Percentiles rank a stretch among this genome's conserved stretches.
Conservation (phyloP, 1,140 invertebrate species). For the Globodera rostochiensis region DNA sequence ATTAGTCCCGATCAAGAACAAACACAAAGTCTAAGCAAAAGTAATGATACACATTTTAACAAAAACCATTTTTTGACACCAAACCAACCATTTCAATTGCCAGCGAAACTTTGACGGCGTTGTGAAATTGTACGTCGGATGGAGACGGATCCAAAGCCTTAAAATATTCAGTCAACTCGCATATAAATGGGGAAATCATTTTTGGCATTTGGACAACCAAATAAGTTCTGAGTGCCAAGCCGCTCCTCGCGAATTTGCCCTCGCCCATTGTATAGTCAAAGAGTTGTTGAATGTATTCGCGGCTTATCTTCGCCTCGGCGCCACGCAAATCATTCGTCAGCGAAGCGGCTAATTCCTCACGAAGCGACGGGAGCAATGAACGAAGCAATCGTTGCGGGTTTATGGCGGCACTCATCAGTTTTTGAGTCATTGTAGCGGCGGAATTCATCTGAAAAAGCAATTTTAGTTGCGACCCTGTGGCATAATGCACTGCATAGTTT, state of each 20-base stretch:
- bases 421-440: background rate
- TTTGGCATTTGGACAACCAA: constrained; percentile 1
- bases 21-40: too few species aligned
- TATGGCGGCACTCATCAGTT: background rate
- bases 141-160: constrained; percentile 43
- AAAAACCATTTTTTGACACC: background rate
- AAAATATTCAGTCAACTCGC: too few species aligned
- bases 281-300: constrained; percentile 28
- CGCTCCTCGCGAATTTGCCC: constrained; percentile 56
- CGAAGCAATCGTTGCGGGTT: constrained; percentile 22
- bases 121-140: constrained; percentile 36
- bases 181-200: too few species aligned
- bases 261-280: constrained; percentile 59
- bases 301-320: background rate
- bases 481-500: background rate
- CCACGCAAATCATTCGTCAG: constrained; percentile 32
- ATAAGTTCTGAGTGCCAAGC: constrained; percentile 51
- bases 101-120: constrained; percentile 48
- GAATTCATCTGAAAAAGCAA: background rate
- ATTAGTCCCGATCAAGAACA: too few species aligned
- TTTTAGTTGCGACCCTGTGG: background rate
- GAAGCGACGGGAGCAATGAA: constrained; percentile 2
- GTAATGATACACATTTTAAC: constrained; percentile 13
- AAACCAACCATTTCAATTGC: constrained; percentile 59
- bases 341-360: constrained; percentile 19